Conservation (phyloP, 2,797 vertebrate genomes). For the Sebastes iracundus region DNA sequence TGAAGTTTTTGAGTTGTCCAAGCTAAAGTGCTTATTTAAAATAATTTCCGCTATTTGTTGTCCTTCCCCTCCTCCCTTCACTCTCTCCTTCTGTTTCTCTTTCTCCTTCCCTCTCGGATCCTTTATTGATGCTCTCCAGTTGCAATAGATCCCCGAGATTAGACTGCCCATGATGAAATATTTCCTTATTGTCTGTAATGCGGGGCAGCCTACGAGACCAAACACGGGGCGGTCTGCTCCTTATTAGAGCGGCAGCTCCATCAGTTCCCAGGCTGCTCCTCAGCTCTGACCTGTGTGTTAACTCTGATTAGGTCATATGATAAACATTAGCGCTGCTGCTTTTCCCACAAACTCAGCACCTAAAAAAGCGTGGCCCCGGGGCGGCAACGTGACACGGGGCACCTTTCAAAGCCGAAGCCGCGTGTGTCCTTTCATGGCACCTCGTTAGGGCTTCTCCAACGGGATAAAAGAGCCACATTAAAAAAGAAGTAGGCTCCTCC, state of each 20-base stretch:
- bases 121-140: slow-evolving; percentile 76
- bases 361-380: slow-evolving; percentile 82
- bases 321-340: slow-evolving; percentile 87
- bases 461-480: slow-evolving; percentile 81
- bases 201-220: slow-evolving; percentile 69
- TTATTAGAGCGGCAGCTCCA: slow-evolving; percentile 79
- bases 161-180: slow-evolving; percentile 82
- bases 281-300: slow-evolving; percentile 85
- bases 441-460: slow-evolving; percentile 80
- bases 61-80: slow-evolving; percentile 45
- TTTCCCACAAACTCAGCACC: slow-evolving; percentile 90
- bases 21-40: slow-evolving; percentile 68
- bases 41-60: slow-evolving; percentile 71
- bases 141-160: slow-evolving; percentile 74
- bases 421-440: slow-evolving; percentile 87
- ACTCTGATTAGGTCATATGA: slow-evolving; percentile 92
- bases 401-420: slow-evolving; percentile 86
- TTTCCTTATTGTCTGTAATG: slow-evolving; percentile 85
- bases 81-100: slow-evolving; percentile 40
- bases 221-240: slow-evolving; percentile 81
- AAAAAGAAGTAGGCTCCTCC: slow-evolving; percentile 75
- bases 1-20: slow-evolving; percentile 55
- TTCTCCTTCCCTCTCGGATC: slow-evolving; percentile 47
- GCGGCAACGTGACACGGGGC: slow-evolving; percentile 83
- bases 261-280: slow-evolving; percentile 87